These are phyloP conservation scores for Meloidogyne floridensis DNA, from an alignment of 1,140 invertebrate species.

Conservation along the genomic window DNA sequence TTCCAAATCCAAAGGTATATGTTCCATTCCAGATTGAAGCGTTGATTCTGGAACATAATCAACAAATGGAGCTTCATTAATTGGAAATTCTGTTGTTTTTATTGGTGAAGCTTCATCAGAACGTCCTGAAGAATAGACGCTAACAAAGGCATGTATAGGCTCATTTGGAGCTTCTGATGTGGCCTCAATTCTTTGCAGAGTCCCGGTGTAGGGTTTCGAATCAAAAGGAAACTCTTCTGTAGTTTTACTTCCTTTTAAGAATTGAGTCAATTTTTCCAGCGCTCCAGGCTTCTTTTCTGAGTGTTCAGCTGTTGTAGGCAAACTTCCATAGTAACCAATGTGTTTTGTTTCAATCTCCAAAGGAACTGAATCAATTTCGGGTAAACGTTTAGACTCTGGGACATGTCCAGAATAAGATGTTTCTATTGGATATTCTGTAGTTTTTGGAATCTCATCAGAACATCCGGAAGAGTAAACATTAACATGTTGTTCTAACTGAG, in stretches of 20 bases:
- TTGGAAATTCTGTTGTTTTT: neutral
- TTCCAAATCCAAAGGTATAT: neutral
- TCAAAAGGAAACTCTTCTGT: constrained; percentile 29
- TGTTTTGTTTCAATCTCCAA: neutral
- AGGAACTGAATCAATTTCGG: neutral
- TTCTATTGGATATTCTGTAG: neutral
- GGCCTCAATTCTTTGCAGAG: neutral
- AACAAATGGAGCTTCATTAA: neutral
- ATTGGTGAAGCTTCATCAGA: constrained; percentile 29
- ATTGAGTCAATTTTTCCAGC: neutral
- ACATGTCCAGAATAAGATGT: neutral
- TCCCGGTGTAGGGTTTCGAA: constrained; percentile 11
- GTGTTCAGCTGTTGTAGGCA: neutral
- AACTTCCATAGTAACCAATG: neutral
- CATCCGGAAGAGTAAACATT: constrained; percentile 33
- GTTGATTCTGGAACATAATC: constrained; percentile 29
- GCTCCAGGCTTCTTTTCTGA: constrained; percentile 12
- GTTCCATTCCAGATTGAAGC: constrained; percentile 18
- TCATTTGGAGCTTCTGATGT: constrained; percentile 17
- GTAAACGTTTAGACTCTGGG: no score
- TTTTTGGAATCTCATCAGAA: constrained; percentile 21
- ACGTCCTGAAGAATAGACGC: constrained; percentile 36
- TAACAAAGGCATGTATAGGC: constrained; percentile 25
- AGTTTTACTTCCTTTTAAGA: constrained; percentile 12
- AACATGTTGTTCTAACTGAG: constrained; percentile 18